Evolutionary conservation across 1,140 invertebrate genomes (phyloP).

Genomic region (Drosophila sp.): DNA sequence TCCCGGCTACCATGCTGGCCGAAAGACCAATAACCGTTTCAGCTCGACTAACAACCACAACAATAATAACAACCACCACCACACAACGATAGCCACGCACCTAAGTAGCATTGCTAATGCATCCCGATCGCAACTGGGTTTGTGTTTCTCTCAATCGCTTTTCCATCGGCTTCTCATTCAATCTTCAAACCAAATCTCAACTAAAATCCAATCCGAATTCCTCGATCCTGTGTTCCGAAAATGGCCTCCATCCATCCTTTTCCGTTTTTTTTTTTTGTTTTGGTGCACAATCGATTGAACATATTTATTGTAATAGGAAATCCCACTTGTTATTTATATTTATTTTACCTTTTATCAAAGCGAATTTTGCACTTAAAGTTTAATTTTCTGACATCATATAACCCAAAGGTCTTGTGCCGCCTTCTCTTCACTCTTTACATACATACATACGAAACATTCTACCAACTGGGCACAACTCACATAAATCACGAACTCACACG

Average conservation of each 20-base stretch:
- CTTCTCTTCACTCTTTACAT: too few species aligned
- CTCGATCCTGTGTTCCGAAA: too few species aligned
- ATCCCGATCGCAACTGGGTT: conserved; percentile 35
- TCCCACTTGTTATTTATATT: neutral
- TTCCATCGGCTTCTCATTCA: too few species aligned
- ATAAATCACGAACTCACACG: neutral
- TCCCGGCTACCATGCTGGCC: conserved; percentile 34
- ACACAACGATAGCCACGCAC: conserved; percentile 48
- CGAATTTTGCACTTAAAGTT: neutral
- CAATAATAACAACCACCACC: conserved; percentile 6
- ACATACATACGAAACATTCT: neutral
- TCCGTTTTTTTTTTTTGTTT: too few species aligned
- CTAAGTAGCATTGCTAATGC: conserved; percentile 23
- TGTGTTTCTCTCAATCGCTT: neutral
- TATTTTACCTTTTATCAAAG: too few species aligned
- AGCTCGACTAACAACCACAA: conserved; percentile 66
- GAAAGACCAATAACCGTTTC: conserved; percentile 79
- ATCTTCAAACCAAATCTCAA: too few species aligned
- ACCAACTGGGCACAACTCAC: conserved; percentile 9
- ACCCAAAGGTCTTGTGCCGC: too few species aligned
- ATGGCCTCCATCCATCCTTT: too few species aligned
- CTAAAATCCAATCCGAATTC: too few species aligned
- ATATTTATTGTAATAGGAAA: too few species aligned
- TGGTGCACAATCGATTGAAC: too few species aligned
- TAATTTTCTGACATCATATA: neutral